Evolutionary conservation across 2,113 vertebrate species (phyloP).

Genomic region (Ctenomys sociabilis): DNA sequence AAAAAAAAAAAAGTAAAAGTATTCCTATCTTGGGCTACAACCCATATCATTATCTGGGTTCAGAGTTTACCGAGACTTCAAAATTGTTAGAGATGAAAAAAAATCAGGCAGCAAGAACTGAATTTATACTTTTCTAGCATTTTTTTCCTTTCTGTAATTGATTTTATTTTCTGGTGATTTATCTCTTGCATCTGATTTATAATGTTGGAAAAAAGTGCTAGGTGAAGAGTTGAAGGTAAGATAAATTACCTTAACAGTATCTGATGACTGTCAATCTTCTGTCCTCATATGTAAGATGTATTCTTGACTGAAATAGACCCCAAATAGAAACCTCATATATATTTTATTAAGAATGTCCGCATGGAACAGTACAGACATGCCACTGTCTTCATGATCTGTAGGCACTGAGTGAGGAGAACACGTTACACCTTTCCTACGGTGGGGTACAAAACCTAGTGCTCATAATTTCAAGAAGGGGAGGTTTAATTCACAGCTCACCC

Average conservation of each 20-base stretch:
- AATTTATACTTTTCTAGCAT: not conserved
- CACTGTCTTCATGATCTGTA: not conserved
- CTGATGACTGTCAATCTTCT: not conserved
- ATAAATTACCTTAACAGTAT: not conserved
- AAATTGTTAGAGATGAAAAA: constrained; percentile 2
- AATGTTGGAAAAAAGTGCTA: not conserved
- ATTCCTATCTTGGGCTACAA: not conserved
- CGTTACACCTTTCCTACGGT: not conserved
- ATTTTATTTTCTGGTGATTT: not conserved
- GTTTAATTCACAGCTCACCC: not conserved
- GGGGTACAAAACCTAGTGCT: not conserved
- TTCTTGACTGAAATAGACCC: not conserved
- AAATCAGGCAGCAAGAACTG: not conserved
- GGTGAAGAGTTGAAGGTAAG: not conserved
- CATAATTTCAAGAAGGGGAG: not conserved
- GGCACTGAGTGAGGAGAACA: not conserved
- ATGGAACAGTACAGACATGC: not conserved
- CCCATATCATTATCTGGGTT: not conserved
- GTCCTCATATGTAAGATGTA: not conserved
- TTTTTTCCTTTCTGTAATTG: not conserved
- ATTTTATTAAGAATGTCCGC: not conserved
- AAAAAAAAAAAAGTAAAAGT: too few relatives aligned
- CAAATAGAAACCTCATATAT: not conserved
- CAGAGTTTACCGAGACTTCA: not conserved
- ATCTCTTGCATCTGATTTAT: not conserved